Evolutionary conservation across 2,113 vertebrate genomes (phyloP), one percentile per base, ranked within the genome.

Genomic region (Tympanuchus pallidicinctus): DNA sequence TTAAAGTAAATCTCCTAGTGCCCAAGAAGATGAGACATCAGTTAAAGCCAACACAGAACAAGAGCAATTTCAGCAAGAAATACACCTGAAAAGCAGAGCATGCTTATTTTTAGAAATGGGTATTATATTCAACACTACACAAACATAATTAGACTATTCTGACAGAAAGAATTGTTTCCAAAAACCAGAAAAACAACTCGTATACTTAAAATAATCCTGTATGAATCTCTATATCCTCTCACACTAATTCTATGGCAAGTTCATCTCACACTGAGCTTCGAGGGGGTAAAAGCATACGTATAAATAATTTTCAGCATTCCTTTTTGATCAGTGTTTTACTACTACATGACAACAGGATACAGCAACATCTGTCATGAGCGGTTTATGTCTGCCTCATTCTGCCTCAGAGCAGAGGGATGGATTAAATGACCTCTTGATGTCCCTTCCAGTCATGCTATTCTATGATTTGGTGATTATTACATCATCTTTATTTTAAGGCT

Each of bases 391-490:
- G 43, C 56, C 42, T 77, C 52, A 81, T 7, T 70, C 80, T 71
- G 50, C 42, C 80, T 81, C 32, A 60, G 69, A 77, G 61, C 45
- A 56, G 60, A 90, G 2, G 0, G 28, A 86, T 27, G 76, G 56
- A 88, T 83, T 67, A 88, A 95, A 81, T 81, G 88, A 94, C 76
- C 80, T 92, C 82, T 27, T 81, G 16, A 81, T 78, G 79, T 64
- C 83, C 81, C 85, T 79, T 89, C 72, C 79, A 92, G 60, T 27
- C 69, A 56, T 67, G 71, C 11, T 85, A 13, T 90, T 86, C 88
- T 61, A 67, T 16, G 38, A 78, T 72, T 67, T 74, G 28, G 43
- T 77, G 20, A 36, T 71, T 93, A 90, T 90, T 83, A 81, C 82
- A 90, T 20, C 27, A 72, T 87, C 78, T 88, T 94, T 92, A 89